Evolutionary conservation across 1,140 invertebrate species (phyloP), one percentile per base, ranked within the genome.

Genomic region (Hormaphis cornu): DNA sequence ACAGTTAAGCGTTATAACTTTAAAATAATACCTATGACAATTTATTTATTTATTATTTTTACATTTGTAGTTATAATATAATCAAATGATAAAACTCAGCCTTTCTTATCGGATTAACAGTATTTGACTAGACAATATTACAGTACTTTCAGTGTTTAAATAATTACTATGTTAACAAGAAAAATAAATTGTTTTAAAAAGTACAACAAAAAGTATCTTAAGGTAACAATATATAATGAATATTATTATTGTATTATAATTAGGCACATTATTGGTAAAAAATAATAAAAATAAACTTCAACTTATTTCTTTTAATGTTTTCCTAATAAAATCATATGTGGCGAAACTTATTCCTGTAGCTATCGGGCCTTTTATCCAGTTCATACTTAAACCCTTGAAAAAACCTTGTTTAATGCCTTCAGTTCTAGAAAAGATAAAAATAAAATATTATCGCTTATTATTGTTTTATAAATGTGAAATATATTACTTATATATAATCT

Each of bases 311-410:
- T 71, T 74, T 71, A 90, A 77, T 58, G 80, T 79, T 61, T 86
- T 82, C 72, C 86, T 86, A 28, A 91, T 86, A 22, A 85, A 79
- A 78, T 99, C 96, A 78, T 97, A 97, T 0, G 92, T 94, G 3
- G 93, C 89, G 81, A 98, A 99, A 77, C 93, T 97, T 72, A 98
- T 94, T 44, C 96, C 95, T n/a, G 96, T 95, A 3, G 95, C 92
- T 50, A 98, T 91, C 1, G 97, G 97, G 6, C 97, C 97, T 81
- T 99, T 99, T 3, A 99, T 88, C 93, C 95, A 99, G 81, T 99
- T 99, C 91, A 99, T 95, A 73, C 90, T 95, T 0, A 99, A 83
- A 0, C 96, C 97, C 82, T 99, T 99, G 82, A 93, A 99, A 75
- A 98, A 89, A 1, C 95, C 96, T 71, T 85, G 82, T 77, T 85